Conservation (phyloP, 2,797 vertebrate genomes). For the Atherinosoma microstoma region DNA sequence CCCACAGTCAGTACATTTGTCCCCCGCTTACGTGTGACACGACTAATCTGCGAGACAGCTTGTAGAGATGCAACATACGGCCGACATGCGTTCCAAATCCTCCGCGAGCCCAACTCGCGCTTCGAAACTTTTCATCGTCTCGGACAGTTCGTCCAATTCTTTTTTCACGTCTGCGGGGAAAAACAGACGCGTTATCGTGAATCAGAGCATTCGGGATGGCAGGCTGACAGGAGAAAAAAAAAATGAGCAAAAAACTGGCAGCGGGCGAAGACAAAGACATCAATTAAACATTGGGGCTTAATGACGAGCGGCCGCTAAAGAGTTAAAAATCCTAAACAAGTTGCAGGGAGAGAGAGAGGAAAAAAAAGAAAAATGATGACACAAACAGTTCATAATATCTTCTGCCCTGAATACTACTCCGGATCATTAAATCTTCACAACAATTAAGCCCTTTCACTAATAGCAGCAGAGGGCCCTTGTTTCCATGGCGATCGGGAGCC, state of each 20-base stretch:
- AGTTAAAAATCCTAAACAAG: constrained; percentile 85
- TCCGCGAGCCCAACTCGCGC: constrained; percentile 89
- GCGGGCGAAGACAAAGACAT: constrained; percentile 4
- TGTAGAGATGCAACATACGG: constrained; percentile 78
- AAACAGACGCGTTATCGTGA: constrained; percentile 35
- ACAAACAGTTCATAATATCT: constrained; percentile 98
- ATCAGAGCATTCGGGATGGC: constrained; percentile 10
- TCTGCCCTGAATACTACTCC: constrained; percentile 95
- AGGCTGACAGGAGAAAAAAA: constrained; percentile 8
- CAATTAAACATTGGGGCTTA: constrained; percentile 27
- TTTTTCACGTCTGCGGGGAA: constrained; percentile 88
- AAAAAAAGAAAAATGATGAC: constrained; percentile 86
- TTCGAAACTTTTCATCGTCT: constrained; percentile 92
- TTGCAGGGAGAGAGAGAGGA: constrained; percentile 39
- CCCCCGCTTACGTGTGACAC: neutral
- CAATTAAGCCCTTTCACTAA: constrained; percentile 98
- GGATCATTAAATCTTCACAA: constrained; percentile 99
- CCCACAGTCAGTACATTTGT: constrained; percentile 14
- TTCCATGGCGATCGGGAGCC: constrained; percentile 96
- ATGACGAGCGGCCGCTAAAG: constrained; percentile 44
- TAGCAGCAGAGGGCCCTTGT: constrained; percentile 92
- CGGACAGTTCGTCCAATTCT: constrained; percentile 88
- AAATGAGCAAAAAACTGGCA: constrained; percentile 1
- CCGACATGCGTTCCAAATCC: constrained; percentile 87
- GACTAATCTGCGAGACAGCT: neutral